Base-by-base conservation (phyloP, 2,113 vertebrate species). In the Pomatostomus ruficeps region DNA sequence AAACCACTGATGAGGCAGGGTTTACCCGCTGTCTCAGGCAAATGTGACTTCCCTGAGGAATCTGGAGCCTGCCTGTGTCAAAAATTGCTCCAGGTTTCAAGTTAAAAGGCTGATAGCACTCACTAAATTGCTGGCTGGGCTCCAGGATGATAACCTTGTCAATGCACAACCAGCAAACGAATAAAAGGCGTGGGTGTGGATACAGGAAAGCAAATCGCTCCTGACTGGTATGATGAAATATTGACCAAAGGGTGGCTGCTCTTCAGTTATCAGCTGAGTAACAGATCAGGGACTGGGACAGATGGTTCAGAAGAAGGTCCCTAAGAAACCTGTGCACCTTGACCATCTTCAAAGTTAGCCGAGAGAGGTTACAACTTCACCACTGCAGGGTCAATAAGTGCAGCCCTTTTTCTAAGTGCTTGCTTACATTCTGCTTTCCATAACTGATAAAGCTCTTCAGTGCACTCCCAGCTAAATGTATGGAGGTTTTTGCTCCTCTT, bases 111-210 rank as follows among this genome's bases (percentile, higher is more conserved):
- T 12, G 4, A 66, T 1, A 74, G 70, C 38, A 33, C 33, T 12
- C 0, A 2, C 11, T 46, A 4, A 24, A 2, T 29, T 0, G 0
- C 48, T 91, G 91, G 90, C 85, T 1, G 0, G 45, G 73, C 51
- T 75, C 88, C 89, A 85, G 76, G 68, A 12, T 1, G 5, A 90
- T 82, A 87, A 89, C 21, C 17, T 55, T 4, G 11, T 36, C 81
- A 55, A 20, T 33, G 48, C 83, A 68, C 65, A 78, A 74, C 54
- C 74, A 79, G 78, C 62, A 59, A 77, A 63, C 0, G 45, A 82
- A 66, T 58, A 70, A 65, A 95, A 71, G 58, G 35, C 31, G 40
- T 77, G 63, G 89, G 72, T 48, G 70, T 68, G 28, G 66, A 40
- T 24, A 33, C 72, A 74, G 1, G 16, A 72, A 75, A 89, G 54